phyloP scores from a whole-genome alignment of 1,140 invertebrate species.

The Muscidifurax raptorellus region DNA sequence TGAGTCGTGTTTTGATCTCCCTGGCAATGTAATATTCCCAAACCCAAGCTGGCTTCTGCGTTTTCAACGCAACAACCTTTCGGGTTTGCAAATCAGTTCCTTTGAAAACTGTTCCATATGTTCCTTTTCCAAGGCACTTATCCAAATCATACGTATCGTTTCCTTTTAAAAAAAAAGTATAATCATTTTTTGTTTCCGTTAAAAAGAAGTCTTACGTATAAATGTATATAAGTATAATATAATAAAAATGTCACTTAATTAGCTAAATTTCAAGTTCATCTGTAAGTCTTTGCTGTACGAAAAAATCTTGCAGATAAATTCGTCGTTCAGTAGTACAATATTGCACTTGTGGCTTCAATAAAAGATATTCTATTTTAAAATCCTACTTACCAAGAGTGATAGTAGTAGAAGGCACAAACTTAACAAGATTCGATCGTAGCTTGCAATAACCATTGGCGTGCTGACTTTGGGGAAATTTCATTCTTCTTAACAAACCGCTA shows the following conservation, averaged over 20 bases:
- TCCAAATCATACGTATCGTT: slow-evolving; percentile 80
- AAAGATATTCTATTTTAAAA: slow-evolving; percentile 2
- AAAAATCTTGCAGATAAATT: no score
- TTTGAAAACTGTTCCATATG: slow-evolving; percentile 83
- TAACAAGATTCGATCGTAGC: slow-evolving; percentile 69
- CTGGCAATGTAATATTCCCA: slow-evolving; percentile 90
- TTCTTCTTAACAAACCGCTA: slow-evolving; percentile 72
- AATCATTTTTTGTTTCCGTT: not conserved
- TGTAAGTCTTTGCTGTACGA: no score
- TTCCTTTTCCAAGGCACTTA: slow-evolving; percentile 85
- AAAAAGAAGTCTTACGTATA: no score
- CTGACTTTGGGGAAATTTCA: slow-evolving; percentile 74
- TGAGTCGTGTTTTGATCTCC: slow-evolving; percentile 84
- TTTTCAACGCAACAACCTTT: slow-evolving; percentile 82
- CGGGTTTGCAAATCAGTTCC: slow-evolving; percentile 77
- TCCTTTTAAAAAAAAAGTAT: slow-evolving; percentile 64
- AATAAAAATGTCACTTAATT: no score
- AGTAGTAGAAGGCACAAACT: slow-evolving; percentile 73
- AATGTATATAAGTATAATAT: no score
- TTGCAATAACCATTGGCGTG: slow-evolving; percentile 71
- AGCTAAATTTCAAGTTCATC: no score
- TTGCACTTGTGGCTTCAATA: no score
- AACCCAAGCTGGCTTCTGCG: slow-evolving; percentile 85
- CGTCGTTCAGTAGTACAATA: no score
- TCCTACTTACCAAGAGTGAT: slow-evolving; percentile 69